Conservation (phyloP, 2,113 vertebrate species). For the Hyperoodon ampullatus region DNA sequence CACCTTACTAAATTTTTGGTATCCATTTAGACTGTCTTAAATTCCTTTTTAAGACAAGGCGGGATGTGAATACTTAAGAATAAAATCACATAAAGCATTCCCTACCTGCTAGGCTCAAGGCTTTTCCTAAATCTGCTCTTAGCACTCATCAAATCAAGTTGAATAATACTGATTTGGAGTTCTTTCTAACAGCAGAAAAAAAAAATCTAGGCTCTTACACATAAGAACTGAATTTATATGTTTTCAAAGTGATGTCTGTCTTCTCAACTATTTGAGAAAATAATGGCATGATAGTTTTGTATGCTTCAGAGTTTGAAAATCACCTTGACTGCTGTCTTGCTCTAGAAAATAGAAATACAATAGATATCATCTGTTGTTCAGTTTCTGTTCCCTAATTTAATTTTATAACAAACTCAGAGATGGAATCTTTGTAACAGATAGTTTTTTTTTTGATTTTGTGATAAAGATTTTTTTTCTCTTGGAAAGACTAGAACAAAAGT, state of each 20-base stretch:
- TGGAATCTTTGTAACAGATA: constrained; percentile 30
- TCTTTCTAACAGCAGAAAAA: neutral
- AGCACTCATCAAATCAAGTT: neutral
- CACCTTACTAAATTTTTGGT: constrained; percentile 7
- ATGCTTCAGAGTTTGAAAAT: constrained; percentile 22
- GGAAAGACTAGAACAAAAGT: constrained; percentile 26
- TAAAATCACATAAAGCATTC: neutral
- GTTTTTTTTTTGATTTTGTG: constrained; percentile 55
- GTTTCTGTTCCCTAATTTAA: constrained; percentile 60
- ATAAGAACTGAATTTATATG: neutral
- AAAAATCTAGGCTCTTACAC: neutral
- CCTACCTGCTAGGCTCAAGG: neutral
- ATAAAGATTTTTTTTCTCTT: constrained; percentile 50
- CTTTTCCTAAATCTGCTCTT: neutral
- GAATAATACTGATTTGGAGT: neutral
- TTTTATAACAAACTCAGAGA: constrained; percentile 52
- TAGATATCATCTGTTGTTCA: constrained; percentile 19
- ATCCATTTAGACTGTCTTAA: neutral
- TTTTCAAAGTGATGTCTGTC: constrained; percentile 37
- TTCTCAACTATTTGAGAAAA: constrained; percentile 48
- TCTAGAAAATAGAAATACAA: constrained; percentile 28
- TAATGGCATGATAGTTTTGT: neutral
- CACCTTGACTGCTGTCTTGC: constrained; percentile 19
- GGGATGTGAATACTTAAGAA: neutral
- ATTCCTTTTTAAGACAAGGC: neutral